These are phyloP conservation scores for Nemoura dubitans DNA, from an alignment of 2,888 invertebrate species.

Conservation along the genomic window DNA sequence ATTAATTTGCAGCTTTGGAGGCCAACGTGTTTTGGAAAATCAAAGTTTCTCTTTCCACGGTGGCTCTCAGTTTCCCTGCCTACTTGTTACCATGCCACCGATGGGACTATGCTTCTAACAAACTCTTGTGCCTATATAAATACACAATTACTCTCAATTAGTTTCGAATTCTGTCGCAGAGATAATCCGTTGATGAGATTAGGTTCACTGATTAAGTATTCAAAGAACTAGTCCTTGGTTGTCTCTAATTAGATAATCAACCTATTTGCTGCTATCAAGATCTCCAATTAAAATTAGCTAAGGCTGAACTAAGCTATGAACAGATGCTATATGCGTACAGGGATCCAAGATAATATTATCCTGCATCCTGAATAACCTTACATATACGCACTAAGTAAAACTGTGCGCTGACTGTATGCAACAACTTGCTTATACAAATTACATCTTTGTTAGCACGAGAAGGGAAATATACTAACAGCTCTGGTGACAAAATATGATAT, in stretches of 20 bases:
- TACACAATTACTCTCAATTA: not conserved
- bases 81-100: not conserved
- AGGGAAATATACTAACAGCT: too few species aligned
- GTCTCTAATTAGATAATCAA: not conserved
- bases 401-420: too few species aligned
- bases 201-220: not conserved
- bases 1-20: not conserved
- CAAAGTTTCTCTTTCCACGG: not conserved
- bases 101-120: not conserved
- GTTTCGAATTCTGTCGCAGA: not conserved
- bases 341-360: not conserved
- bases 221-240: not conserved
- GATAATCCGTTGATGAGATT: conserved; percentile 5
- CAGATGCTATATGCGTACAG: not conserved
- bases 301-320: not conserved
- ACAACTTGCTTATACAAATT: too few species aligned
- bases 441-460: too few species aligned
- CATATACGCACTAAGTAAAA: too few species aligned
- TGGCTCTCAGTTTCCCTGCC: not conserved
- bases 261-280: conserved; percentile 3
- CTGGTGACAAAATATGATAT: too few species aligned
- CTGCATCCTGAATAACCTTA: too few species aligned
- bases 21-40: not conserved
- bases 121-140: not conserved
- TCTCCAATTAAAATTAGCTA: not conserved